Base-by-base conservation (phyloP, 2,888 invertebrate genomes). In the Nemurella pictetii region DNA sequence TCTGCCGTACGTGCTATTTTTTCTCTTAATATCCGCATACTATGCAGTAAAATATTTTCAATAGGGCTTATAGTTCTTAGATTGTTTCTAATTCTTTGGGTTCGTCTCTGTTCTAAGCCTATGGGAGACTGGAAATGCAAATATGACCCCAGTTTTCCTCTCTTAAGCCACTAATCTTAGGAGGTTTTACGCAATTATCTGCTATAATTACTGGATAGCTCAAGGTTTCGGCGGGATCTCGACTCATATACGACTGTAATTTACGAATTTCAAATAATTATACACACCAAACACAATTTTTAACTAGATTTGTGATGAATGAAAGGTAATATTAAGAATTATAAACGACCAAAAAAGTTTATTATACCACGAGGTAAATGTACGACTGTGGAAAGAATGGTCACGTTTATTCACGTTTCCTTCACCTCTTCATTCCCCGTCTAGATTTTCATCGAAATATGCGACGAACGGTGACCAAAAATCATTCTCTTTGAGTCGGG, bases 231-330 rank as follows among this genome's bases (percentile, higher is more conserved):
- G 12, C 20, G 80, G 20, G 55, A 26, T 81, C 26, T 36, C 35
- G 15, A 20, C 15, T 20, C 20, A 25, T 36, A 30, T 30, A 36
- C 35, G 36, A 55, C 55, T n/a, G 27, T 35, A 36, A 36, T 81
- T n/a, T 36, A 81, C 35, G 36, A 25, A 81, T 28, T 27, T 83
- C 55, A 85, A 85, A 85, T 85, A 84, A 85, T 85, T 85, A 85
- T 81, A 85, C 84, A 74, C 80, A 74, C 75, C 81, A 83, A 83
- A 84, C 55, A 78, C 74, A 35, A 35, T 32, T 81, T 35, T 81
- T 85, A 85, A 85, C 80, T 84, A 84, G 85, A 84, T 83, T 80
- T 81, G 80, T 73, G 84, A 84, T 73, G 84, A 83, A 72, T 75
- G 84, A 74, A 85, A 80, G 72, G 74, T 29, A 77, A 55, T 75